Percentiles rank a stretch among this genome's conserved stretches.
phyloP scores from a whole-genome alignment of 1,140 invertebrate species.

The Batillaria attramentaria region DNA sequence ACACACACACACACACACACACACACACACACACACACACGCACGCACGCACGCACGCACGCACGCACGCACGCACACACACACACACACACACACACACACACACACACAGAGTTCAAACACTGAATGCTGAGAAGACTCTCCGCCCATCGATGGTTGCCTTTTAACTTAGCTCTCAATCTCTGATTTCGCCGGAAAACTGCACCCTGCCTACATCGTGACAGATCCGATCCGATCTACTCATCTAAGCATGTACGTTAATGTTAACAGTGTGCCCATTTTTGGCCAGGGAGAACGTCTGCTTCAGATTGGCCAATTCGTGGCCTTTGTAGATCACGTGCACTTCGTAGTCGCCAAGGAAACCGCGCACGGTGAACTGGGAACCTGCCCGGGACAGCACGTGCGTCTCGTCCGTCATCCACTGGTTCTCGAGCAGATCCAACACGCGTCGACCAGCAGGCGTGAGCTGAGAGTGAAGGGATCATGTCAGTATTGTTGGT shows the following conservation, averaged over 20 bases:
- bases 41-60: slow-evolving; percentile 8
- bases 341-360: slow-evolving; percentile 50
- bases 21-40: slow-evolving; percentile 8
- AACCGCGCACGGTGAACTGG: slow-evolving; percentile 34
- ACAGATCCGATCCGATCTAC: too few relatives aligned
- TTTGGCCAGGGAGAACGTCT: slow-evolving; percentile 14
- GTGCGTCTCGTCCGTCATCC: slow-evolving; percentile 45
- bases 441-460: not conserved
- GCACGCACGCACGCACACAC: not conserved
- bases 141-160: too few relatives aligned
- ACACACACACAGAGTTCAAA: slow-evolving; percentile 4
- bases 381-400: slow-evolving; percentile 22
- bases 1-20: slow-evolving; percentile 3
- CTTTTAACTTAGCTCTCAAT: too few relatives aligned
- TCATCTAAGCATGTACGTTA: not conserved
- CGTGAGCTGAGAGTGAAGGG: not conserved
- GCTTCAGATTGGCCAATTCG: slow-evolving; percentile 15
- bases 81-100: slow-evolving; percentile 1
- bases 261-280: not conserved
- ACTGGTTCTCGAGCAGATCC: too few relatives aligned
- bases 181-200: too few relatives aligned
- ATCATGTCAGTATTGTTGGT: too few relatives aligned
- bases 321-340: slow-evolving; percentile 37
- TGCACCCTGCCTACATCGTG: too few relatives aligned
- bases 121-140: too few relatives aligned